Conservation (phyloP, 2,797 vertebrate genomes). For the Chromobotia macracanthus region DNA sequence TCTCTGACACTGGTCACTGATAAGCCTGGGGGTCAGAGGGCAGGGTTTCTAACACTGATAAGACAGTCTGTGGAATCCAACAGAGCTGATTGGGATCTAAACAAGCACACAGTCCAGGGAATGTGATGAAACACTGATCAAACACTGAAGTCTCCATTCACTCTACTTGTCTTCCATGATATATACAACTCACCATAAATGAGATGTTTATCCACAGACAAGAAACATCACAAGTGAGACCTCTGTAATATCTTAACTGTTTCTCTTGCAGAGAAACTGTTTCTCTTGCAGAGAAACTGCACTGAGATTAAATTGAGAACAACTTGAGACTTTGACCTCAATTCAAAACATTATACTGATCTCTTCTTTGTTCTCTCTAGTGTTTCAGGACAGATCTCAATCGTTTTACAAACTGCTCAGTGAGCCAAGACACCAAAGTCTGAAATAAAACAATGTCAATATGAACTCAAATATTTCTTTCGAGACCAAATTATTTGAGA, state of each 20-base stretch:
- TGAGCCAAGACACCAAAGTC: too few species aligned
- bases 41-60: conserved; percentile 72
- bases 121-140: conserved; percentile 61
- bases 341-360: too few species aligned
- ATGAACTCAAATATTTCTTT: too few species aligned
- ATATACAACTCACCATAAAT: conserved; percentile 46
- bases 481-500: too few species aligned
- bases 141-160: conserved; percentile 46
- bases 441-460: too few species aligned
- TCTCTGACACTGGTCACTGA: conserved; percentile 66
- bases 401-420: too few species aligned
- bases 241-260: conserved; percentile 5
- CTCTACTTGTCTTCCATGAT: conserved; percentile 16
- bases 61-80: conserved; percentile 63
- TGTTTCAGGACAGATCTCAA: too few species aligned
- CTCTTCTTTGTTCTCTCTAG: too few species aligned
- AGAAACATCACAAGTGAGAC: not conserved
- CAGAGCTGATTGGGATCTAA: conserved; percentile 64
- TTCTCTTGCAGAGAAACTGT: conserved; percentile 18
- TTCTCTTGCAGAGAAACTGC: not conserved
- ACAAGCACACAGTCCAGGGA: conserved; percentile 48
- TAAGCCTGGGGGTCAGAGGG: conserved; percentile 63
- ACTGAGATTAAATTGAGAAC: too few species aligned
- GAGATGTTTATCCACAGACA: not conserved
- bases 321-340: too few species aligned